Evolutionary conservation across 2,888 invertebrate species (phyloP).

Genomic region (Ernsta delagoae): DNA sequence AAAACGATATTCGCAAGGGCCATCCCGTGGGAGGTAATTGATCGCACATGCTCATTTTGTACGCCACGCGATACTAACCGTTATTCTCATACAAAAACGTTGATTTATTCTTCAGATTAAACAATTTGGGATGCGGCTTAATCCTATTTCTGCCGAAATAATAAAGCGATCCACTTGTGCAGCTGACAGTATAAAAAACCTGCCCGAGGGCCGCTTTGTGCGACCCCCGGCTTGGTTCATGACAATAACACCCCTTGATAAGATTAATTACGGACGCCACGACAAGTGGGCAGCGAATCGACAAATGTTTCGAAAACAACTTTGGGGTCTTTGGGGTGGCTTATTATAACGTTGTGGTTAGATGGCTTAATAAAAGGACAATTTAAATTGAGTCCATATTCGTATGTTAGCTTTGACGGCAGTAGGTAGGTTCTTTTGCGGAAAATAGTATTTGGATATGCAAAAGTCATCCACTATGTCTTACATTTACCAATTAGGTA

Average conservation of each 20-base stretch:
- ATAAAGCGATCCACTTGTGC: slow-evolving; percentile 69
- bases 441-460: no score
- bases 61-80: slow-evolving; percentile 41
- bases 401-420: no score
- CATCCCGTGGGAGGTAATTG: slow-evolving; percentile 34
- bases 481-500: no score
- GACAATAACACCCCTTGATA: slow-evolving; percentile 36
- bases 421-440: no score
- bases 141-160: slow-evolving; percentile 67
- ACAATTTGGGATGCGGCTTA: slow-evolving; percentile 48
- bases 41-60: slow-evolving; percentile 51
- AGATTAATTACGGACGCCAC: slow-evolving; percentile 51
- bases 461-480: no score
- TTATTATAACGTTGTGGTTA: no score
- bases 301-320: no score
- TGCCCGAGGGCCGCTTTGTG: slow-evolving; percentile 46
- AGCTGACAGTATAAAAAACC: slow-evolving; percentile 76
- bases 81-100: slow-evolving; percentile 41
- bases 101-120: slow-evolving; percentile 47
- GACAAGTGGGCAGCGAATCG: slow-evolving; percentile 46
- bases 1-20: slow-evolving; percentile 61
- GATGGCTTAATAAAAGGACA: no score
- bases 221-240: slow-evolving; percentile 30
- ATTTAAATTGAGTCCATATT: no score
- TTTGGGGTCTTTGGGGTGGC: no score